Evolutionary conservation across 1,140 invertebrate genomes (phyloP), one percentile per base, ranked within the genome.

Genomic region (Drosophila tsacasi): DNA sequence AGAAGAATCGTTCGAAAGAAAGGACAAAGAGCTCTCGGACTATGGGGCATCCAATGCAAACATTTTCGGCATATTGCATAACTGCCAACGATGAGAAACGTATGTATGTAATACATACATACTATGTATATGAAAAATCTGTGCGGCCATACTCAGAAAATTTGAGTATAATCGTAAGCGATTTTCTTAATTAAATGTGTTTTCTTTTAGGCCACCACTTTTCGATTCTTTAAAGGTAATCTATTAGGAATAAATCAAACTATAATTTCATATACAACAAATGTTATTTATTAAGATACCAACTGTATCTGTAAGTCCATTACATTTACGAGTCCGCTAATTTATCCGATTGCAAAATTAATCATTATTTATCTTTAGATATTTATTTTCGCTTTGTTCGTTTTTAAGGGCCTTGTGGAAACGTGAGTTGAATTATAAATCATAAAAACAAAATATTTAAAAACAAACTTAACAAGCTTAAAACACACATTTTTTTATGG

Each of bases 1-100:
- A 35, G 15, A 25, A 55, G 27, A 44, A 27, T 35, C 13, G 30
- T 54, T 35, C 32, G 27, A 58, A 54, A 60, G 79, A 78, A 82
- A 74, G 65, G 72, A 39, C 32, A 23, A 37, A 39, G 21, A 39
- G 15, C 21, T 39, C 35, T 55, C 54, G 15, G 21, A 39, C 50
- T 6, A 21, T 15, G 12, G 12, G 32, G 68, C 67, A 65, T 78
- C 57, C 73, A 82, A 81, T 76, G 66, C 54, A 60, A 39, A 25
- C 15, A 39, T 9, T 39, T 25, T 4, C 17, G 35, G 5, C 15
- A 39, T n/a, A n/a, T 39, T 57, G 54, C 54, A 57, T 57, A 39
- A 57, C 35, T 39, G 35, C 7, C 37, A 7, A 17, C 54, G 21
- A 55, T 15, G 19, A 54, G 13, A 8, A 12, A 21, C 4, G 17